Percentiles rank a stretch among this genome's conserved stretches.
Conservation (phyloP, 2,888 invertebrate genomes). For the Parnassius orleans region DNA sequence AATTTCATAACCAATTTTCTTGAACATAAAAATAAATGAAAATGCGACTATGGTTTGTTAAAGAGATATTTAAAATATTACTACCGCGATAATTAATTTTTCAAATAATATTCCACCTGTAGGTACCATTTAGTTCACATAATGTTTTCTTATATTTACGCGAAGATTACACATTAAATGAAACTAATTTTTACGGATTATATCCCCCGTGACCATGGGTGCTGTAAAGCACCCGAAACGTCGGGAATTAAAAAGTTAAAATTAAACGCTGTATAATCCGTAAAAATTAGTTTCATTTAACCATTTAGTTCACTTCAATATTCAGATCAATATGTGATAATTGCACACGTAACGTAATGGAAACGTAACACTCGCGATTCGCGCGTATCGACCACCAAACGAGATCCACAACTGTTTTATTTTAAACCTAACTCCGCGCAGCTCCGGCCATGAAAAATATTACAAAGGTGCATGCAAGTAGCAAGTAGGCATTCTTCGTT, state of each 20-base stretch:
- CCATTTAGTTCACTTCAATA: slow-evolving; percentile 29
- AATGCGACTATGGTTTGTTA: background rate
- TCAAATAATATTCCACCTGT: too few relatives aligned
- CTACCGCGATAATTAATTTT: too few relatives aligned
- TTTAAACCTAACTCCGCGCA: slow-evolving; percentile 64
- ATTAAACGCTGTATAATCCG: too few relatives aligned
- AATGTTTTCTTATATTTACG: too few relatives aligned
- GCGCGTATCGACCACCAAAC: slow-evolving; percentile 62
- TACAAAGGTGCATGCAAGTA: slow-evolving; percentile 52
- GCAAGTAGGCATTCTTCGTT: slow-evolving; percentile 40
- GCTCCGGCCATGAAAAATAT: slow-evolving; percentile 67
- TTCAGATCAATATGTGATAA: slow-evolving; percentile 38
- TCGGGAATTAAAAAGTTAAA: too few relatives aligned
- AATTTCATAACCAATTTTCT: slow-evolving; percentile 14
- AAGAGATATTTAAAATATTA: too few relatives aligned
- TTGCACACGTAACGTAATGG: slow-evolving; percentile 53
- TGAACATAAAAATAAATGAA: slow-evolving; percentile 8
- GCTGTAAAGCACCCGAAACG: too few relatives aligned
- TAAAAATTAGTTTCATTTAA: too few relatives aligned
- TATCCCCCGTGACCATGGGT: too few relatives aligned
- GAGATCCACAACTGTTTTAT: slow-evolving; percentile 75
- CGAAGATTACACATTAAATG: too few relatives aligned
- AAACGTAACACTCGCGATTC: slow-evolving; percentile 44
- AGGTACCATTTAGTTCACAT: slow-evolving; percentile 25
- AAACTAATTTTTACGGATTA: too few relatives aligned